These are phyloP conservation scores for Plebejus anna DNA, from an alignment of 2,888 invertebrate species.

Conservation along the genomic window DNA sequence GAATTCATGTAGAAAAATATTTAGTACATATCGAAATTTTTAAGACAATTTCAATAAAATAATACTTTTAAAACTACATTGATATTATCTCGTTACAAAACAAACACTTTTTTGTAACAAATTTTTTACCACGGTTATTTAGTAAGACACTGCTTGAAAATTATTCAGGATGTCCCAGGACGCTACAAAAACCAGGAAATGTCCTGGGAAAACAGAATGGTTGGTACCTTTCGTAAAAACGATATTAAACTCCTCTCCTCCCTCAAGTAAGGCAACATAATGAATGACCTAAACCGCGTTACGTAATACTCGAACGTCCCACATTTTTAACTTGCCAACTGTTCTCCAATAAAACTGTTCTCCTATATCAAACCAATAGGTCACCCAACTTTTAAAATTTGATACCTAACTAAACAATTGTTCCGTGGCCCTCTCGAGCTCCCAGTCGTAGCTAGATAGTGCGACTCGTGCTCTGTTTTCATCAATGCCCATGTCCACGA, in stretches of 20 bases:
- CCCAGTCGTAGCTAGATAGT: slow-evolving; percentile 95
- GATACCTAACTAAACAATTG: slow-evolving; percentile 60
- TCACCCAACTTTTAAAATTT: neutral
- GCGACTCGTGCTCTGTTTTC: slow-evolving; percentile 94
- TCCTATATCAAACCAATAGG: neutral
- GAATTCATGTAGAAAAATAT: no score
- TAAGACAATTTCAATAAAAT: no score
- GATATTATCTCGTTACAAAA: no score
- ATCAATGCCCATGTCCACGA: slow-evolving; percentile 96
- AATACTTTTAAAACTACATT: neutral
- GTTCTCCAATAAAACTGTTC: neutral
- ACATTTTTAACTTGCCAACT: neutral
- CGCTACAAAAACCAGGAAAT: neutral
- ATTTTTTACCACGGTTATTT: no score
- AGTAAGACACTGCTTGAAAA: no score
- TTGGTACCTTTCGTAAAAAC: neutral
- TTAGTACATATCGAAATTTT: no score
- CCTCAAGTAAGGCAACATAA: neutral
- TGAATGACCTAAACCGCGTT: neutral
- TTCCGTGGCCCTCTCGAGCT: slow-evolving; percentile 94
- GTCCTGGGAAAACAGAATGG: neutral
- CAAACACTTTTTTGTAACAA: no score
- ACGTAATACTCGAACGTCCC: neutral
- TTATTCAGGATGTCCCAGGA: neutral
- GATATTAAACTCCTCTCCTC: neutral